Evolutionary conservation across 2,888 invertebrate species (phyloP), one percentile per base, ranked within the genome.

Genomic region (Mechanitis mazaeus): DNA sequence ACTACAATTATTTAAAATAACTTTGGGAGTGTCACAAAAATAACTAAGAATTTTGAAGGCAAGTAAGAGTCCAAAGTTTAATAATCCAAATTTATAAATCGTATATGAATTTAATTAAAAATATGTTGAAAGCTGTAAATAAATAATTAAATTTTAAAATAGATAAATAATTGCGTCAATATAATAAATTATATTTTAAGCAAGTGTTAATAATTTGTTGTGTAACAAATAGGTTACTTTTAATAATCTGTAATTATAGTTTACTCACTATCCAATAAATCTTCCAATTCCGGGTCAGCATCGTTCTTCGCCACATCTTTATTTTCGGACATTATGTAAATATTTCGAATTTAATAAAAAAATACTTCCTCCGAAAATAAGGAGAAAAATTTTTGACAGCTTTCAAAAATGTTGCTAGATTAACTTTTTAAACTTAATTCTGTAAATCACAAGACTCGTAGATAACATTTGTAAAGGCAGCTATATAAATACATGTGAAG

Each of bases 221-320:
- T 68, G 66, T 68, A 70, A 72, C 57, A 60, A 60, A 64, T 74
- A 67, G 77, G 76, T 74, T 79, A 85, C 72, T 75, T 76, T 72
- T 66, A 70, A 66, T 79, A 81, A 81, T 67, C 70, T 63, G 33
- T 60, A 69, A 68, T 65, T 64, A 60, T 65, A 64, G 64, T 46
- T 64, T n/a, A 91, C 92, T 92, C 83, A 95, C 95, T 95, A 80
- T 95, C 94, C 69, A 95, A 83, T 72, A 95, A 88, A 69, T 95
- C 94, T 63, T 95, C 92, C 68, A 95, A 84, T 79, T 95, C 95
- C 45, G 93, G 91, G 73, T 95, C 94, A 38, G 84, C 84, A 6
- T 83, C 81, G 35, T 84, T 83, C 71, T 81, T 80, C 0, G 77
- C 67, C 28, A 80, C 72, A 69, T 87, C 81, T 64, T 89, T 87